Base-by-base conservation (phyloP, 2,113 vertebrate genomes). In the Lethenteron camtschaticum region DNA sequence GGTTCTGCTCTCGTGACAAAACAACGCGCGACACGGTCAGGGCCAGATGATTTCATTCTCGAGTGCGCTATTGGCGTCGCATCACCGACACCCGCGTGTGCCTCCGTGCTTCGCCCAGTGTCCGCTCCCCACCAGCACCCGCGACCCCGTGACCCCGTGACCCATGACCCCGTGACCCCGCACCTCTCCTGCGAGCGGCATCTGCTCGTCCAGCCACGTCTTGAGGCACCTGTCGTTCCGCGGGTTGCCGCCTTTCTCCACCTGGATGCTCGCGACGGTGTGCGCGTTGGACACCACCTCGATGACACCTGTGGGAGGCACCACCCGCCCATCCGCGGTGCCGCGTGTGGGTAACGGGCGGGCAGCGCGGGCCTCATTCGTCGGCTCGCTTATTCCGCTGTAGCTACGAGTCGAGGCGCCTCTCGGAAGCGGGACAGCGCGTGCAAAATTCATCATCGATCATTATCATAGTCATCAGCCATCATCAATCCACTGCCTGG, bases 231-330 rank as follows among this genome's bases (percentile, higher is more conserved):
- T 7, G 77, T 96, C 95, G 59, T 96, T 92, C 75, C 96, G 96
- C 79, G 96, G 96, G 0, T 90, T 92, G 66, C 92, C 95, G 68
- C 95, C 89, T 1, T 89, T 95, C 56, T 92, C 96, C 77, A 96
- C 90, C 10, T 99, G 94, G 76, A 99, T 97, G 81, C 94, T 94
- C 60, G 94, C 94, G 58, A 99, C 96, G 14, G 94, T 99, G n/a
- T 85, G 90, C 72, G 95, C 91, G 9, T 99, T 88, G 76, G 95
- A 95, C 56, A 99, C 95, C 3, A 95, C 96, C 81, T 97, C 88
- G 0, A 99, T 97, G 88, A 99, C 96, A 71, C 95, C 95, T 99
- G 57, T 3, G 69, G 10, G n/a, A 71, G 75, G 14, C 14, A 4
- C n/a, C 57, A 6, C 57, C 55, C 7, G 20, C 12, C 8, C 68